Evolutionary conservation across 2,797 vertebrate species (phyloP), one percentile per base, ranked within the genome.

Genomic region (Melanogrammus aeglefinus): DNA sequence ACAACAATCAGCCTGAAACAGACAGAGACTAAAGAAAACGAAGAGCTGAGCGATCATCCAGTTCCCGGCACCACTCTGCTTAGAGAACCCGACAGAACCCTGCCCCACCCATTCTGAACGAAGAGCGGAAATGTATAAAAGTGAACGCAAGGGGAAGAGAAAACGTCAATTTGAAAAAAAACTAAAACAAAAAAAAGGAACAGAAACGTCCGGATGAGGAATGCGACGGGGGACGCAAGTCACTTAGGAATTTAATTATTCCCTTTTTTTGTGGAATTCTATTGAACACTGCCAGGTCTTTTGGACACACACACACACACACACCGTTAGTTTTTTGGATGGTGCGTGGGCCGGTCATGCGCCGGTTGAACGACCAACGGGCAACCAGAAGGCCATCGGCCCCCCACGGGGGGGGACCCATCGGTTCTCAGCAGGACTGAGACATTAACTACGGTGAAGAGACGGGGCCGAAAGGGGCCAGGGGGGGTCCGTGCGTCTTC

Each of bases 401-500:
- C 57, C n/a, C 4, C 1, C 51, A n/a, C n/a, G n/a, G 29, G 2
- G 89, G 92, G 94, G 94, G 93, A 95, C 91, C 90, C 90, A 89
- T 90, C 86, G 91, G 92, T 94, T 97, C 97, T 98, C 97, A 98
- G 97, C 97, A 90, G 96, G 96, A 96, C 97, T 98, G 97, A 98
- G 97, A 96, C 95, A 92, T 93, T 89, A 94, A 94, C 95, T 93
- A 94, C 94, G 93, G 91, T 94, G 93, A 88, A 89, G 79, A 94
- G 91, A 76, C 72, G 63, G 63, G 93, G 91, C 93, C 92, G 95
- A 90, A 90, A 92, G 91, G 94, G 93, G 91, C 86, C 90, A 79
- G 94, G 91, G 72, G 76, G 82, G 73, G 78, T 24, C 93, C 92
- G 91, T 94, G 72, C 47, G 47, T 81, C 83, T 91, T 92, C 92